These are phyloP conservation scores for Drosophila peninsularis DNA, from an alignment of 2,888 invertebrate genomes.

Conservation along the genomic window DNA sequence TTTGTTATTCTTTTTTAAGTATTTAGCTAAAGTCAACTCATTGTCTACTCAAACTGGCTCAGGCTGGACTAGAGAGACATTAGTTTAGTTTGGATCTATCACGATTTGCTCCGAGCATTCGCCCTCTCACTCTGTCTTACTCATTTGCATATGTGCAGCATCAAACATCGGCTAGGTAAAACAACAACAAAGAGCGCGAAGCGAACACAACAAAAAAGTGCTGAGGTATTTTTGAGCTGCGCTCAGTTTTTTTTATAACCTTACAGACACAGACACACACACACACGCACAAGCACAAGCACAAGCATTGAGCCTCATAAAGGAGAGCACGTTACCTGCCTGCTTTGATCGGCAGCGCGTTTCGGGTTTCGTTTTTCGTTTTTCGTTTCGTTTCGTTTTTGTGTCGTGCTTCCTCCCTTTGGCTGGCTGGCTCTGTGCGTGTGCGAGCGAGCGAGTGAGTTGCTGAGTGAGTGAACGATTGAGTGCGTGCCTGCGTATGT, in stretches of 20 bases:
- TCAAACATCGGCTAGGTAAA: constrained; percentile 59
- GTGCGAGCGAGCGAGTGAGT: constrained; percentile 32
- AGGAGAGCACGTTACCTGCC: constrained; percentile 58
- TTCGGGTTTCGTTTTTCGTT: constrained; percentile 34
- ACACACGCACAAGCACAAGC: no score
- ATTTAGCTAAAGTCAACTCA: constrained; percentile 54
- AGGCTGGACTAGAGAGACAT: constrained; percentile 6
- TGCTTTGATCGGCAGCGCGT: constrained; percentile 49
- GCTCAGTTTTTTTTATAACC: constrained; percentile 43
- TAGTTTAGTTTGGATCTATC: constrained; percentile 25
- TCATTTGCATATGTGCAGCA: constrained; percentile 66
- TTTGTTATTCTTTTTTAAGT: constrained; percentile 19
- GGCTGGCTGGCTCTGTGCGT: constrained; percentile 28
- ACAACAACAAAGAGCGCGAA: constrained; percentile 30
- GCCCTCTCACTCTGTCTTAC: constrained; percentile 41
- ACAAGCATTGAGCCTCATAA: constrained; percentile 18
- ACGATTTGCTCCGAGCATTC: constrained; percentile 4
- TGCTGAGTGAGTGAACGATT: constrained; percentile 53
- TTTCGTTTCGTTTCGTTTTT: constrained; percentile 27
- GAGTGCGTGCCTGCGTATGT: constrained; percentile 33
- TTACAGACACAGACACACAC: constrained; percentile 20
- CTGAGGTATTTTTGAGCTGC: constrained; percentile 46
- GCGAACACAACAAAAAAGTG: constrained; percentile 33
- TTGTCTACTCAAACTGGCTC: not conserved
- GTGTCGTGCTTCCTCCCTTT: constrained; percentile 50